phyloP scores from a whole-genome alignment of 37 sponge, comb jelly and placozoan species.

The Halisarca cf. caerulea region DNA sequence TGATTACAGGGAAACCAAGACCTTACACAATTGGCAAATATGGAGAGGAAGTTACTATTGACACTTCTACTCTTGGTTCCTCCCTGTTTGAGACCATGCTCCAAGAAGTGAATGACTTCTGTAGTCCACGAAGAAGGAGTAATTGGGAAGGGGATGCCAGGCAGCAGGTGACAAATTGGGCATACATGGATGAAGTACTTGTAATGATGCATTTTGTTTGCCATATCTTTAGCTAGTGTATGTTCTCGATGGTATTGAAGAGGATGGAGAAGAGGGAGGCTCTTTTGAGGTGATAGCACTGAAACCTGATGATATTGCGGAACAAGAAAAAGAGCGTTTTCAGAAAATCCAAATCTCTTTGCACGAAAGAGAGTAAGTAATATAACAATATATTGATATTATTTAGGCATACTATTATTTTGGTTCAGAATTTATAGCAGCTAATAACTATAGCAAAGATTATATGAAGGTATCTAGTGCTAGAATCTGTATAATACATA shows the following conservation, averaged over 20 bases:
- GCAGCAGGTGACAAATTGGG: conserved; percentile 20
- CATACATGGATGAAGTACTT: too few species aligned
- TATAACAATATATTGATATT: background rate
- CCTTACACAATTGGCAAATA: background rate
- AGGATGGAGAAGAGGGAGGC: conserved; percentile 68
- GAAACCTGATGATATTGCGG: conserved; percentile 59
- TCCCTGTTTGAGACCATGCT: conserved; percentile 86
- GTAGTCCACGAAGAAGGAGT: conserved; percentile 47
- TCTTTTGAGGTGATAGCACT: conserved; percentile 67
- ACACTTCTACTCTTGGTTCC: conserved; percentile 74
- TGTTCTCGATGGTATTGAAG: conserved; percentile 35
- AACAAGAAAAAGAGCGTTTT: conserved; percentile 44
- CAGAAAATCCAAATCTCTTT: conserved; percentile 62
- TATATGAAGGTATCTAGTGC: too few species aligned
- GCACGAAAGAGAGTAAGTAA: conserved; percentile 52
- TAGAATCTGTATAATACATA: too few species aligned
- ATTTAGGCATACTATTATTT: background rate
- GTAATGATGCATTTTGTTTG: background rate
- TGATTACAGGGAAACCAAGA: background rate
- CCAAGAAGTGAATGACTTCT: conserved; percentile 77
- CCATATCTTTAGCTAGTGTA: conserved; percentile 56
- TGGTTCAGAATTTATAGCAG: background rate
- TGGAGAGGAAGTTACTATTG: background rate
- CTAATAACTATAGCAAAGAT: too few species aligned
- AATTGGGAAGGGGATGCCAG: background rate